Percentiles rank a stretch among this genome's conserved stretches.
Conservation (phyloP, 2,113 vertebrate species). For the Dipodomys spectabilis region DNA sequence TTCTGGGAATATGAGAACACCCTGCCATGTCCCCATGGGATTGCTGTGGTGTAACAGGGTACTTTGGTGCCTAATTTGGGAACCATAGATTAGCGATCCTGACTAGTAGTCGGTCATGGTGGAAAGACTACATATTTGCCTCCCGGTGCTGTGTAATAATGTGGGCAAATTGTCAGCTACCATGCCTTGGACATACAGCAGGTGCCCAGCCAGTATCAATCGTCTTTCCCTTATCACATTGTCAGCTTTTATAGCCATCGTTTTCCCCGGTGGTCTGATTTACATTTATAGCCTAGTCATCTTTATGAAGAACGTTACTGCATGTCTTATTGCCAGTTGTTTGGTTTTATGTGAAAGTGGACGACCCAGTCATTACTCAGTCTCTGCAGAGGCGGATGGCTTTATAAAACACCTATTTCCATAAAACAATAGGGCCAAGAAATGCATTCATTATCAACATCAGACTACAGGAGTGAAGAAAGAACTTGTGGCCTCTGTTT, state of each 20-base stretch:
- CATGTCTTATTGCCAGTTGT: not conserved
- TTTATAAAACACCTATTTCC: slow-evolving; percentile 39
- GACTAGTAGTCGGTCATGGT: not conserved
- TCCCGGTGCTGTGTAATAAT: not conserved
- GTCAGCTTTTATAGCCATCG: not conserved
- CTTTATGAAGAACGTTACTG: not conserved
- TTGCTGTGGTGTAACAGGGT: not conserved
- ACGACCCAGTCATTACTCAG: not conserved
- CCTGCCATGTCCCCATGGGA: not conserved
- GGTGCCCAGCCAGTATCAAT: not conserved
- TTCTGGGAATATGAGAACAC: not conserved
- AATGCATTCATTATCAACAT: not conserved
- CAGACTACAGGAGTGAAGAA: not conserved
- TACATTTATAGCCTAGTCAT: slow-evolving; percentile 5
- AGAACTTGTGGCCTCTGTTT: not conserved
- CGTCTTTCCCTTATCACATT: not conserved
- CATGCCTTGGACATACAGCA: not conserved
- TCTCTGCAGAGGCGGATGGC: not conserved
- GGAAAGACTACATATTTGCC: not conserved
- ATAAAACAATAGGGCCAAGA: slow-evolving; percentile 26
- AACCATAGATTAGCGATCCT: not conserved
- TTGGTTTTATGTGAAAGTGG: slow-evolving; percentile 39
- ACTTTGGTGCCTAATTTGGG: not conserved
- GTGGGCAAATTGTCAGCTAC: not conserved
- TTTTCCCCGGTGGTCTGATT: not conserved